Percentiles rank a stretch among this genome's conserved stretches.
These are phyloP conservation scores for Dasyprocta punctata DNA, from an alignment of 2,113 vertebrate species.

Conservation along the genomic window DNA sequence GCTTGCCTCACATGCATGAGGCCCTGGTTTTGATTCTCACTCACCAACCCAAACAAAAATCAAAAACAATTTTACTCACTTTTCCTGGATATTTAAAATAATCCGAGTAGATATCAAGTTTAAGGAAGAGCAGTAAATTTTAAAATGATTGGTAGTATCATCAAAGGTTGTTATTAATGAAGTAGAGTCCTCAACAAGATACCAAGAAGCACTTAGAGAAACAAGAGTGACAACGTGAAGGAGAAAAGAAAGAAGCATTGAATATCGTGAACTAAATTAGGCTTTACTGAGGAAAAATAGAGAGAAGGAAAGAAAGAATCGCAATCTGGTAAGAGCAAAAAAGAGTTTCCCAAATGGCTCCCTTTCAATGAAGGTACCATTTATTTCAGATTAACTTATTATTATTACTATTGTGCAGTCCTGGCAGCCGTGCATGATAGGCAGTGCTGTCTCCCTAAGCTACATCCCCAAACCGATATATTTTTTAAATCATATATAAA, in stretches of 20 bases:
- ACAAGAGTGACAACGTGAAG: not conserved
- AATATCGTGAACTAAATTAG: not conserved
- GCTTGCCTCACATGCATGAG: too few relatives aligned
- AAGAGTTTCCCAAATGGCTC: not conserved
- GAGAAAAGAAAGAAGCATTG: not conserved
- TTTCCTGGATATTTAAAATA: conserved; percentile 30
- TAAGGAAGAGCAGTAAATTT: not conserved
- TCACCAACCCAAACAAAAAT: not conserved
- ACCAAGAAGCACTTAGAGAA: not conserved
- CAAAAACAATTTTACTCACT: not conserved
- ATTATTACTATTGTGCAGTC: not conserved
- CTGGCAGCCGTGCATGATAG: too few relatives aligned
- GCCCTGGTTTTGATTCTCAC: not conserved
- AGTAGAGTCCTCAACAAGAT: not conserved
- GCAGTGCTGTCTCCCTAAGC: too few relatives aligned
- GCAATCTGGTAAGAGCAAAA: not conserved
- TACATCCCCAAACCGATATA: not conserved
- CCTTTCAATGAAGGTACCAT: not conserved
- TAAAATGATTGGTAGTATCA: not conserved
- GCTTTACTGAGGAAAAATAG: not conserved
- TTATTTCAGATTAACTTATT: not conserved
- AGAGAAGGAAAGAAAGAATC: not conserved
- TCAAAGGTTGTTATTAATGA: not conserved
- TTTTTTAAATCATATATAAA: not conserved
- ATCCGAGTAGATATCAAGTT: not conserved